Percentiles rank a stretch among this genome's conserved stretches.
These are phyloP conservation scores for Rhinogobius similis DNA, from an alignment of 2,113 vertebrate species.

Conservation along the genomic window DNA sequence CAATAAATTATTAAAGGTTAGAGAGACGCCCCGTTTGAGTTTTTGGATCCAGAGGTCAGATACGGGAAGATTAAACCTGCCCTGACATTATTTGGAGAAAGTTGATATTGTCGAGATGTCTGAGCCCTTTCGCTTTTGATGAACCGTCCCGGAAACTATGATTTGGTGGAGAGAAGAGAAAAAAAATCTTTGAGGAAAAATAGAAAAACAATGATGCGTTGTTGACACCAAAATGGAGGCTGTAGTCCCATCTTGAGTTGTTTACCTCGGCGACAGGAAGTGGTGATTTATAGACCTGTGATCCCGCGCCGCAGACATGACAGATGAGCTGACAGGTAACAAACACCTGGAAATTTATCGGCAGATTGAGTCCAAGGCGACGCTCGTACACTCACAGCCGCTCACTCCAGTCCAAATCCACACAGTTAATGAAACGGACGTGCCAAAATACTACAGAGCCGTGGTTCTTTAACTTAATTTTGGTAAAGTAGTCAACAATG, in stretches of 20 bases:
- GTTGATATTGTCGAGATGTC: slow-evolving; percentile 23
- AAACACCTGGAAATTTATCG: slow-evolving; percentile 63
- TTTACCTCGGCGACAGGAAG: slow-evolving; percentile 47
- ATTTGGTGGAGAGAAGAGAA: slow-evolving; percentile 6
- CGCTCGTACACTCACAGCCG: slow-evolving; percentile 14
- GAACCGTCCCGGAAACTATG: slow-evolving; percentile 39
- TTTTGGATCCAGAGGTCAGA: slow-evolving; percentile 29
- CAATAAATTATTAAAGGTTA: slow-evolving; percentile 50
- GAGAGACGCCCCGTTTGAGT: slow-evolving; percentile 3
- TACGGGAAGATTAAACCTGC: slow-evolving; percentile 35
- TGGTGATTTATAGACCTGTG: slow-evolving; percentile 47
- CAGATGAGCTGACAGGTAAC: slow-evolving; percentile 56
- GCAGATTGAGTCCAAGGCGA: slow-evolving; percentile 38
- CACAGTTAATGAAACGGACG: slow-evolving; percentile 20
- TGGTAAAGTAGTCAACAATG: neutral
- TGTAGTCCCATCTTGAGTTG: slow-evolving; percentile 40
- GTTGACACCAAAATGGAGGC: slow-evolving; percentile 41
- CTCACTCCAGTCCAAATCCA: slow-evolving; percentile 7
- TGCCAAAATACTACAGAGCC: slow-evolving; percentile 14
- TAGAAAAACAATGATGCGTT: slow-evolving; percentile 54
- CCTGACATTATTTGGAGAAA: slow-evolving; percentile 40
- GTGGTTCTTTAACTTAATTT: slow-evolving; percentile 9
- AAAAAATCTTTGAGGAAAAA: slow-evolving; percentile 28
- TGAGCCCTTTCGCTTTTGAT: slow-evolving; percentile 33
- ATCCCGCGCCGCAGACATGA: slow-evolving; percentile 40